A percentile compares a stretch with the other conserved stretches of the same genome.
phyloP scores from a whole-genome alignment of 1,140 invertebrate species.

The Capitella teleta region DNA sequence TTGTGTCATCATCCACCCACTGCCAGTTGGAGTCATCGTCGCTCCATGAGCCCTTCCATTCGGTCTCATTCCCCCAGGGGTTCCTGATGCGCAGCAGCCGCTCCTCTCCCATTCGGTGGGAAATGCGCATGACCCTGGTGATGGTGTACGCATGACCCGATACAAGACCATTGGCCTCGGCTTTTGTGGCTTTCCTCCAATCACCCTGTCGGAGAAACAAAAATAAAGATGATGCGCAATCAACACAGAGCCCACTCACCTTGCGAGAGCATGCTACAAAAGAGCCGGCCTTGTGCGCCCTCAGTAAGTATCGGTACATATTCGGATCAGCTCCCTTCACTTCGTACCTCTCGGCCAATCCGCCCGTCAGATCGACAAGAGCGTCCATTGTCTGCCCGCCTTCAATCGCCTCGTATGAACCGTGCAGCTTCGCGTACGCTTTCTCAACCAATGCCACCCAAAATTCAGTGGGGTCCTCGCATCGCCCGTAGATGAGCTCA shows the following conservation, averaged over 20 bases:
- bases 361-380: constrained; percentile 30
- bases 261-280: constrained; percentile 38
- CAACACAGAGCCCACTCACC: constrained; percentile 14
- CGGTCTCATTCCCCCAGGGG: constrained; percentile 49
- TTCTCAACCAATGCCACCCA: constrained; percentile 48
- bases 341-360: constrained; percentile 35
- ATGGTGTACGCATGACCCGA: constrained; percentile 48
- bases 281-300: constrained; percentile 26
- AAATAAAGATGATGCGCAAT: background rate
- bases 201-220: constrained; percentile 34
- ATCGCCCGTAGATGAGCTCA: constrained; percentile 37
- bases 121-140: constrained; percentile 54
- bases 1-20: constrained; percentile 43
- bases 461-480: constrained; percentile 41
- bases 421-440: constrained; percentile 44
- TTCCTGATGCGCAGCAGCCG: constrained; percentile 45
- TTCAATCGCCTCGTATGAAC: constrained; percentile 29
- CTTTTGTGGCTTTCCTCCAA: constrained; percentile 36
- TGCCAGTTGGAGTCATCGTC: constrained; percentile 53
- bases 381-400: constrained; percentile 33
- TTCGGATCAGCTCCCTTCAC: constrained; percentile 27
- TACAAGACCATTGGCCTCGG: constrained; percentile 45
- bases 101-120: constrained; percentile 30
- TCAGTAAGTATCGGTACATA: constrained; percentile 25
- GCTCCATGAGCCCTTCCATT: constrained; percentile 51